A percentile compares a stretch with the other conserved stretches of the same genome.
Evolutionary conservation across 2,888 invertebrate species (phyloP).

Genomic region (Criorhina ranunculi): DNA sequence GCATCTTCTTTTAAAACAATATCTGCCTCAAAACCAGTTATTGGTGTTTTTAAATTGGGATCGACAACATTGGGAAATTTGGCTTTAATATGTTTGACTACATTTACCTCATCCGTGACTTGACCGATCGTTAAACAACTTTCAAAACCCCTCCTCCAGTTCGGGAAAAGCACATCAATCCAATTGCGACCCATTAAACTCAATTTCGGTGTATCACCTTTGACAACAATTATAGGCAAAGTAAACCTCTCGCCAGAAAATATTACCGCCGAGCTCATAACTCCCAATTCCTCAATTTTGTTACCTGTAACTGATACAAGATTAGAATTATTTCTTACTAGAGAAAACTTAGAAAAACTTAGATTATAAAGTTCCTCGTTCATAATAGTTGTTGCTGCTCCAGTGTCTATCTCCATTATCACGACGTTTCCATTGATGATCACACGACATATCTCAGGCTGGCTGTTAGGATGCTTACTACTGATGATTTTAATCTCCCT

Average conservation of each 20-base stretch:
- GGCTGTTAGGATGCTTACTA: slow-evolving; percentile 5
- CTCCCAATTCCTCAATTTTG: slow-evolving; percentile 21
- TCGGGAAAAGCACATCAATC: too few relatives aligned
- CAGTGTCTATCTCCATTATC: slow-evolving; percentile 3
- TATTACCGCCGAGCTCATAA: slow-evolving; percentile 8
- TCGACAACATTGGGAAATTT: slow-evolving; percentile 13
- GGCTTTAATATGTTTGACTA: too few relatives aligned
- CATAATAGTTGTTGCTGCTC: slow-evolving; percentile 12
- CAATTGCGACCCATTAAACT: slow-evolving; percentile 16
- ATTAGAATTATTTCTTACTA: too few relatives aligned
- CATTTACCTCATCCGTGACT: too few relatives aligned
- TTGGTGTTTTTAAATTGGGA: slow-evolving; percentile 37
- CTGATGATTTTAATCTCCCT: slow-evolving; percentile 10
- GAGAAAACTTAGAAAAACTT: too few relatives aligned
- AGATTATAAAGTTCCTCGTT: slow-evolving; percentile 21
- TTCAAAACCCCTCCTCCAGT: slow-evolving; percentile 7
- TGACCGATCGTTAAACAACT: too few relatives aligned
- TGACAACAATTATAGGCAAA: slow-evolving; percentile 22
- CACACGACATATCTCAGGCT: not conserved
- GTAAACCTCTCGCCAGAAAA: slow-evolving; percentile 1
- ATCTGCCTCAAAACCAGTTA: slow-evolving; percentile 41
- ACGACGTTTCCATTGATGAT: not conserved
- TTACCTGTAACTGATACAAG: too few relatives aligned
- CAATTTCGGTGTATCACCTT: slow-evolving; percentile 10
- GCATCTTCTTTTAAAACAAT: slow-evolving; percentile 40